These are phyloP conservation scores for Orgyia antiqua DNA, from an alignment of 2,888 invertebrate genomes.

Conservation along the genomic window DNA sequence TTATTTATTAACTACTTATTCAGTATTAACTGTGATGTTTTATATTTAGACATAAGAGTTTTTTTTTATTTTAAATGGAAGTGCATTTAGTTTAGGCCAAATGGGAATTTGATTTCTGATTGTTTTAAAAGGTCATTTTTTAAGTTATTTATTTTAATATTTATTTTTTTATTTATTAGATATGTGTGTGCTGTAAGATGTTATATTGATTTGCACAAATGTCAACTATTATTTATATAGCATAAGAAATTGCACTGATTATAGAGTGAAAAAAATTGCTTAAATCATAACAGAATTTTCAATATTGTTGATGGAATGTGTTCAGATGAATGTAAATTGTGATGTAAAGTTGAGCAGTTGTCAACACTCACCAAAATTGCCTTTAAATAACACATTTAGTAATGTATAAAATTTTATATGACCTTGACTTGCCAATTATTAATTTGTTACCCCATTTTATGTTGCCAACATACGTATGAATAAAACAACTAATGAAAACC, in stretches of 20 bases:
- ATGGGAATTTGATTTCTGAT: conserved; percentile 46
- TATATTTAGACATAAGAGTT: conserved; percentile 57
- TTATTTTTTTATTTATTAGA: too few relatives aligned
- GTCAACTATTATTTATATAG: too few relatives aligned
- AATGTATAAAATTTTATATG: conserved; percentile 16
- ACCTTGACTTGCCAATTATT: conserved; percentile 42
- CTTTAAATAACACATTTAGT: conserved; percentile 24
- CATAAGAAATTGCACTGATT: conserved; percentile 1
- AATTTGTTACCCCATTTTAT: too few relatives aligned
- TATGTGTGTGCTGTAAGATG: too few relatives aligned
- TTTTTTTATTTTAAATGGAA: conserved; percentile 55
- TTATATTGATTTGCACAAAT: too few relatives aligned
- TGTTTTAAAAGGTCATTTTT: too few relatives aligned
- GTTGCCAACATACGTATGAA: background rate
- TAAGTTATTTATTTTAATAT: too few relatives aligned
- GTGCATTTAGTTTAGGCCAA: conserved; percentile 74
- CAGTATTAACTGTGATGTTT: conserved; percentile 75
- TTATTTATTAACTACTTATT: conserved; percentile 58
- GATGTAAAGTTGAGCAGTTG: conserved; percentile 8
- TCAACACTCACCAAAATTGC: conserved; percentile 30
- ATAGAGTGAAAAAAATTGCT: too few relatives aligned
- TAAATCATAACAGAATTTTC: too few relatives aligned
- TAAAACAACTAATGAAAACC: too few relatives aligned
- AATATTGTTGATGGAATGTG: too few relatives aligned
- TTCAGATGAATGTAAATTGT: conserved; percentile 9